phyloP scores from a whole-genome alignment of 2,113 vertebrate genomes.

The Miniopterus natalensis region DNA sequence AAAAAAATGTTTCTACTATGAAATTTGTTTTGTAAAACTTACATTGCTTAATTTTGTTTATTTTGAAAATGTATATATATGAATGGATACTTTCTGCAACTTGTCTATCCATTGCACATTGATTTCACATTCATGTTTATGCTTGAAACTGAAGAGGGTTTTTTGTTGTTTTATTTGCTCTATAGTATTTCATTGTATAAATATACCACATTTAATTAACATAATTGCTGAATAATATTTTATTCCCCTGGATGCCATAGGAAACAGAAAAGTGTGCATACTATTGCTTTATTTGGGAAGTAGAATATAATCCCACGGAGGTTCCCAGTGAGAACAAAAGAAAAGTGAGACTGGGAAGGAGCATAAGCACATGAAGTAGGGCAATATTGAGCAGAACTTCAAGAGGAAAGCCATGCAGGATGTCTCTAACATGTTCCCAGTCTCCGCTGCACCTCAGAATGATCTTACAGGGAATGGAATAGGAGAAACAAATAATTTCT shows the following conservation, averaged over 20 bases:
- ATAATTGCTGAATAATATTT: not conserved
- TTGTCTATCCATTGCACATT: not conserved
- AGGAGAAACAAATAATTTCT: not conserved
- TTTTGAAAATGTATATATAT: not conserved
- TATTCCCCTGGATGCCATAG: not conserved
- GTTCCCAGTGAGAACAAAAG: not conserved
- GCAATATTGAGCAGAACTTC: not conserved
- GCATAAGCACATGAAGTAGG: not conserved
- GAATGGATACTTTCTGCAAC: not conserved
- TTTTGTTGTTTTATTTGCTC: not conserved
- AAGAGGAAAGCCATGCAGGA: not conserved
- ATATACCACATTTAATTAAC: not conserved
- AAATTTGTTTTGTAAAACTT: not conserved
- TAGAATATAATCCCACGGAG: not conserved
- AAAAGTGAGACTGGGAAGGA: not conserved
- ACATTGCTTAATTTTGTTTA: not conserved
- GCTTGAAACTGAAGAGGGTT: not conserved
- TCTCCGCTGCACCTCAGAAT: not conserved
- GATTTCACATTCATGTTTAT: not conserved
- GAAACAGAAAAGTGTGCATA: not conserved
- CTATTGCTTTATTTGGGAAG: not conserved
- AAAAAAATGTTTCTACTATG: not conserved
- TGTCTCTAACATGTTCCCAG: not conserved
- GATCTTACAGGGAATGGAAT: not conserved
- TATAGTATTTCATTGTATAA: not conserved